phyloP scores from a whole-genome alignment of 2,888 invertebrate genomes.

The Therioaphis trifolii region DNA sequence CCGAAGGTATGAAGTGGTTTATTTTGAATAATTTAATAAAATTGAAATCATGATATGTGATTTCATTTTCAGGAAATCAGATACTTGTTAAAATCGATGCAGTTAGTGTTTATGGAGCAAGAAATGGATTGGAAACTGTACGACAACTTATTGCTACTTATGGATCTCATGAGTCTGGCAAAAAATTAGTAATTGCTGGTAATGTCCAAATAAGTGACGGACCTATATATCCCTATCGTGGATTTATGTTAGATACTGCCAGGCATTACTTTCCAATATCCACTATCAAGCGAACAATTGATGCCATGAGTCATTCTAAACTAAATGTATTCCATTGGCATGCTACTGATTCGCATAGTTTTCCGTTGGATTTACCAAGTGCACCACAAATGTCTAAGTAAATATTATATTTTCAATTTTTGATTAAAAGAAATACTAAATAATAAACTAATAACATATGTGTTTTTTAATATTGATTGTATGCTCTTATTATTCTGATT shows the following conservation, averaged over 20 bases:
- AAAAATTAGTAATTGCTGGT: constrained; percentile 72
- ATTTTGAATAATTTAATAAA: not conserved
- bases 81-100: constrained; percentile 68
- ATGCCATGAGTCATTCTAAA: constrained; percentile 89
- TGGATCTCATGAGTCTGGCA: constrained; percentile 23
- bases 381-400: constrained; percentile 81
- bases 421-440: no score
- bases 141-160: constrained; percentile 72
- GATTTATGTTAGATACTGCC: constrained; percentile 87
- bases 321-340: constrained; percentile 96
- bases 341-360: constrained; percentile 90
- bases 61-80: constrained; percentile 69
- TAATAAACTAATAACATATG: no score
- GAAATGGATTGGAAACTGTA: constrained; percentile 82
- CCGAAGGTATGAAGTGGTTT: constrained; percentile 70
- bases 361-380: constrained; percentile 82
- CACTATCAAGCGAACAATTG: constrained; percentile 78
- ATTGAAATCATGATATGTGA: not conserved
- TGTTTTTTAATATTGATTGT: no score
- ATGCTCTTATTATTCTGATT: no score
- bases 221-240: constrained; percentile 86
- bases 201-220: constrained; percentile 78
- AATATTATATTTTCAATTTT: no score
- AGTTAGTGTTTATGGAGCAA: constrained; percentile 69
- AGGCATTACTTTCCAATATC: constrained; percentile 85